A percentile compares a stretch with the other conserved stretches of the same genome.
These are phyloP conservation scores for Eulemur coronatus DNA, from an alignment of 2,797 vertebrate genomes.

Conservation along the genomic window DNA sequence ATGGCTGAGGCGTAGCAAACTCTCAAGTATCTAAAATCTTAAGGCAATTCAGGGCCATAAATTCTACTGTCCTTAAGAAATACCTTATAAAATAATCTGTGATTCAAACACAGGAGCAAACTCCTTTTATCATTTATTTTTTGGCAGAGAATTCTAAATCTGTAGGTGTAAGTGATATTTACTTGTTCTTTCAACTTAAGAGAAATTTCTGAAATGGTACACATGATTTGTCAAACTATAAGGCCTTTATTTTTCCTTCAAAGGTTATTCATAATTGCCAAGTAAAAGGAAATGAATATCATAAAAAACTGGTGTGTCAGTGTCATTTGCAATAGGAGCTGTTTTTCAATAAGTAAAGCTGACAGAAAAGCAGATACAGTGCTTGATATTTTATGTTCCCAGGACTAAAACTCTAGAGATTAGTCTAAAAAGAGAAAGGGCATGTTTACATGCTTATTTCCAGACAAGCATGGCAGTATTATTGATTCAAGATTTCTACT, in stretches of 20 bases:
- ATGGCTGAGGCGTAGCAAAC: neutral
- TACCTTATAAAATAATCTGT: neutral
- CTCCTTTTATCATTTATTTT: neutral
- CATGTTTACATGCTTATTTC: neutral
- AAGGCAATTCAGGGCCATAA: neutral
- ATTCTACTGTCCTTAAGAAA: neutral
- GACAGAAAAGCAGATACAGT: neutral
- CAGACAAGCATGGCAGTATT: neutral
- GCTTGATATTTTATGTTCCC: neutral
- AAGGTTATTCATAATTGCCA: conserved; percentile 64
- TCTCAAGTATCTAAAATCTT: neutral
- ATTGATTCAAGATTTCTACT: neutral
- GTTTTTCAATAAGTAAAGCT: neutral
- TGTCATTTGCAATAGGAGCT: neutral
- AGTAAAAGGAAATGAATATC: conserved; percentile 49
- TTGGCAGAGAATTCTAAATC: conserved; percentile 7
- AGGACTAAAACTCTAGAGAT: neutral
- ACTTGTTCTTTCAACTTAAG: conserved; percentile 40
- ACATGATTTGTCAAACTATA: neutral
- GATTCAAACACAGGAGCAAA: neutral
- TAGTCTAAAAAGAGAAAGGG: neutral
- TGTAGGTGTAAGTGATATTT: neutral
- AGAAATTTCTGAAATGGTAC: neutral
- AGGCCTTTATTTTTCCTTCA: conserved; percentile 28
- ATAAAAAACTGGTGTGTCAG: neutral